Evolutionary conservation across 2,113 vertebrate genomes (phyloP).

Genomic region (Poicephalus meyeri): DNA sequence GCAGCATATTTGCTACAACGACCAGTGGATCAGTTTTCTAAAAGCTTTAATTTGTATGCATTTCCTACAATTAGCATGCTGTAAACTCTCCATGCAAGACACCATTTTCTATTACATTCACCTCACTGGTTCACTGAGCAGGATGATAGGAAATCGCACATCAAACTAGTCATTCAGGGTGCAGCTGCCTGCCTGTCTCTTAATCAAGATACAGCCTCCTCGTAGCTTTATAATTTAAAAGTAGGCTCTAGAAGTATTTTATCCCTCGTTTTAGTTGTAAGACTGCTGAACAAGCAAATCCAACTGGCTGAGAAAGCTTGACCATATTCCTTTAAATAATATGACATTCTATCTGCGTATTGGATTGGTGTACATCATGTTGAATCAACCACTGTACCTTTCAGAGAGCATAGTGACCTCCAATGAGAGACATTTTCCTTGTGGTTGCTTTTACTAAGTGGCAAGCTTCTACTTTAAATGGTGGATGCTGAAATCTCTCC

Average conservation of each 20-base stretch:
- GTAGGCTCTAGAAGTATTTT: conserved; percentile 9
- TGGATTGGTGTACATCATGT: neutral
- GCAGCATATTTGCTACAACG: neutral
- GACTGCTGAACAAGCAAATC: conserved; percentile 7
- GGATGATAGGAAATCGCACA: conserved; percentile 21
- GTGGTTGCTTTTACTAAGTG: neutral
- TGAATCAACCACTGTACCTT: neutral
- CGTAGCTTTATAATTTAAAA: conserved; percentile 31
- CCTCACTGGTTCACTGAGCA: conserved; percentile 38
- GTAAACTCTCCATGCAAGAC: conserved; percentile 24
- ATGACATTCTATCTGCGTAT: neutral
- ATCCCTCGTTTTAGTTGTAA: neutral
- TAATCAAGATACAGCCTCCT: conserved; percentile 21
- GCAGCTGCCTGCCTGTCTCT: conserved; percentile 11
- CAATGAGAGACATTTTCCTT: neutral
- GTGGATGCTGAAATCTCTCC: neutral
- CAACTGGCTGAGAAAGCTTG: neutral
- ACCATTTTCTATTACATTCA: conserved; percentile 19
- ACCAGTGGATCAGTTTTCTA: neutral
- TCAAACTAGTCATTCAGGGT: neutral
- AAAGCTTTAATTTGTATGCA: conserved; percentile 43
- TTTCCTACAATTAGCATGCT: conserved; percentile 28
- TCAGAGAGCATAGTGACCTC: conserved; percentile 7
- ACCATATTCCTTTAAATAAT: conserved; percentile 20
- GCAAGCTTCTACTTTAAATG: neutral